Percentiles rank a stretch among this genome's conserved stretches.
Conservation (phyloP, 2,113 vertebrate species). For the Capreolus pygargus region DNA sequence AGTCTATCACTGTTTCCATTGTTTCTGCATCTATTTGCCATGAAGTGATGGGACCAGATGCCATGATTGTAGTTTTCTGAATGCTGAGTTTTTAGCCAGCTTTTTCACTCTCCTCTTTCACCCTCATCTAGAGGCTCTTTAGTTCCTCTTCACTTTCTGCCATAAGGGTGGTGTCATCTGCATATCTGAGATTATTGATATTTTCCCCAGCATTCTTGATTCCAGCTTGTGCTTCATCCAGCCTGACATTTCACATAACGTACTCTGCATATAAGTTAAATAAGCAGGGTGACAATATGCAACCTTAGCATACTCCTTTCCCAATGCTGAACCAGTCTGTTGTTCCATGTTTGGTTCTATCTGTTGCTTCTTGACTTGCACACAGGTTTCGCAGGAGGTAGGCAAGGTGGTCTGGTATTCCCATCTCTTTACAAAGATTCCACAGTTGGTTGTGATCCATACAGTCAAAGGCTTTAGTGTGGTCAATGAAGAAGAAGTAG, state of each 20-base stretch:
- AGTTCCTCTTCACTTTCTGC: background rate
- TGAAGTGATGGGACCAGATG: fast-evolving
- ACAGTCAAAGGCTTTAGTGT: background rate
- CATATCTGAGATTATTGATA: background rate
- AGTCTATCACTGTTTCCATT: background rate
- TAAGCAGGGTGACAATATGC: background rate
- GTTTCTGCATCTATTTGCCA: background rate
- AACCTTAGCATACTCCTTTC: background rate
- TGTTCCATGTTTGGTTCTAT: background rate
- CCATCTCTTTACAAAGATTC: background rate
- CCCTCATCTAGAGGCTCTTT: background rate
- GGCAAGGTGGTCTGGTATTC: background rate
- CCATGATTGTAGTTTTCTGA: background rate
- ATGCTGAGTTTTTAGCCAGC: background rate
- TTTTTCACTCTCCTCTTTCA: background rate
- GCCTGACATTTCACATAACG: background rate
- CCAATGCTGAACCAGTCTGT: background rate
- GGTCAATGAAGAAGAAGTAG: background rate
- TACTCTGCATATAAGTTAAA: background rate
- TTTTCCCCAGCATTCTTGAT: background rate
- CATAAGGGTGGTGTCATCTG: background rate
- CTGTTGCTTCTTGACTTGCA: background rate
- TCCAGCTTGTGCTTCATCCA: background rate
- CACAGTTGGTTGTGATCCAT: background rate
- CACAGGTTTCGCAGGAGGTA: background rate